Percentiles rank a stretch among this genome's conserved stretches.
These are phyloP conservation scores for Mimumesa dahlbomi DNA, from an alignment of 2,888 invertebrate genomes.

Conservation along the genomic window DNA sequence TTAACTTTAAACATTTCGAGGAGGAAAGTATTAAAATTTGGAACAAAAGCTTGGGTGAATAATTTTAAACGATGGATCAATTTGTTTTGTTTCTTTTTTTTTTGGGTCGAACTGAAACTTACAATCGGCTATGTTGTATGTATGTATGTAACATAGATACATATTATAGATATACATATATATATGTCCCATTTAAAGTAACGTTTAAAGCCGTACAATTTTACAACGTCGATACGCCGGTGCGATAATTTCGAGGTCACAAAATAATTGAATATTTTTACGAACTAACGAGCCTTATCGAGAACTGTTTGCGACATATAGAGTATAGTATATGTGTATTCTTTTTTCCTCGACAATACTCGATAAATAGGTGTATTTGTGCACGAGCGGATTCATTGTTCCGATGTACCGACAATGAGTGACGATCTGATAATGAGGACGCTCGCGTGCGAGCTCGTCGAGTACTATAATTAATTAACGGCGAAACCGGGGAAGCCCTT, in stretches of 20 bases:
- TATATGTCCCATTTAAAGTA: conserved; percentile 15
- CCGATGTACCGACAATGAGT: conserved; percentile 27
- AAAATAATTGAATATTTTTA: background rate
- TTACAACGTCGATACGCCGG: conserved; percentile 2
- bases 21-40: too few species aligned
- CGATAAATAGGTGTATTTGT: background rate
- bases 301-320: background rate
- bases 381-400: too few species aligned
- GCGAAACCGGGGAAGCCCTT: conserved; percentile 23
- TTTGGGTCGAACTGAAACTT: too few species aligned
- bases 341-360: background rate
- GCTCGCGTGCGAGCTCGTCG: conserved; percentile 48
- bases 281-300: too few species aligned
- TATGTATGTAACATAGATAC: too few species aligned
- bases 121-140: too few species aligned
- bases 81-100: too few species aligned
- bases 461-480: conserved; percentile 66
- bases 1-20: too few species aligned
- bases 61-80: too few species aligned
- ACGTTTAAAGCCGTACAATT: conserved; percentile 19
- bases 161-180: background rate
- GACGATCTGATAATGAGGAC: conserved; percentile 53
- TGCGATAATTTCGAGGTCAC: conserved; percentile 32
- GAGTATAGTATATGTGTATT: too few species aligned
- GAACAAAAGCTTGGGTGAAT: too few species aligned